These are phyloP conservation scores for Dicentrarchus labrax DNA, from an alignment of 2,113 vertebrate species.

Conservation along the genomic window DNA sequence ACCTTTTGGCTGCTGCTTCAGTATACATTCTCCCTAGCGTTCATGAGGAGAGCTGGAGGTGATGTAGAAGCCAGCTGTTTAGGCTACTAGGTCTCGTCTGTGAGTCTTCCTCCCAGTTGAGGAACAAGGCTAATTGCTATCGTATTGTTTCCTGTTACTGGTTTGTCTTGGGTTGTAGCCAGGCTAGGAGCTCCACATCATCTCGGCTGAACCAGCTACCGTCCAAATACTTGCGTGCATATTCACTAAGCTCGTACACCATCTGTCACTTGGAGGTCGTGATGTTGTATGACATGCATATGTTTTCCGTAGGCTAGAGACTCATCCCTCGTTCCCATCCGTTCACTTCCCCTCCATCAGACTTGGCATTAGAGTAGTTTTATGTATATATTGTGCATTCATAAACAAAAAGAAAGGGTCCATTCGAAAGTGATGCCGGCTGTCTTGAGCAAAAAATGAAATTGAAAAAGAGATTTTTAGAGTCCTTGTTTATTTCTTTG, in stretches of 20 bases:
- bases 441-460: not conserved
- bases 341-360: constrained; percentile 34
- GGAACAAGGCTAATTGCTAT: constrained; percentile 4
- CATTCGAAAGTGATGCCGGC: not conserved
- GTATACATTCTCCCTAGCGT: not conserved
- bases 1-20: constrained; percentile 4
- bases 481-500: not conserved
- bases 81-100: constrained; percentile 2
- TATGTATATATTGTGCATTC: constrained; percentile 1
- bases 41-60: not conserved
- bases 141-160: constrained; percentile 33
- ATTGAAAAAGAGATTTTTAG: not conserved
- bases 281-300: constrained; percentile 8
- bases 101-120: constrained; percentile 12
- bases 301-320: constrained; percentile 18
- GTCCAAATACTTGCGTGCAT: not conserved
- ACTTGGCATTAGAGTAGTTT: not conserved
- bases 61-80: not conserved
- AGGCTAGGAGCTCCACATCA: not conserved
- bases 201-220: constrained; percentile 4
- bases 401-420: constrained; percentile 18
- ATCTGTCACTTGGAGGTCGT: constrained; percentile 27
- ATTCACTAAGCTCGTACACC: not conserved
- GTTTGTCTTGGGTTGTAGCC: constrained; percentile 37
- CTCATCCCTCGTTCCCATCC: constrained; percentile 23